Conservation (phyloP, 1,140 invertebrate species). For the Alviniconcha marisindica region DNA sequence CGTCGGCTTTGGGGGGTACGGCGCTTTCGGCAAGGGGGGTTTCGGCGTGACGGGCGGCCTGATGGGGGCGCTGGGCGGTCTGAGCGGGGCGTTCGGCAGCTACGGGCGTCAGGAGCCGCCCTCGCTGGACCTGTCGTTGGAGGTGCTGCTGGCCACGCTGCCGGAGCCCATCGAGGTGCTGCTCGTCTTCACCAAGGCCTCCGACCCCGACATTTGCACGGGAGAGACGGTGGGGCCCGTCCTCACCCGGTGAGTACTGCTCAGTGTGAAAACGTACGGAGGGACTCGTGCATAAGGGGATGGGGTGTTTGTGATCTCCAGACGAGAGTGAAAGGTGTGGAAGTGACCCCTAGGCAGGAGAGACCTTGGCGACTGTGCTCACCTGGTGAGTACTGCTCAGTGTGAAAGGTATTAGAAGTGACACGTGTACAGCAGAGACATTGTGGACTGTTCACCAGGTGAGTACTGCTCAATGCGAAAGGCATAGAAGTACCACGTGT, state of each 20-base stretch:
- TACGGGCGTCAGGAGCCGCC: background rate
- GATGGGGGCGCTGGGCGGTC: background rate
- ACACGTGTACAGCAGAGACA: too few species aligned
- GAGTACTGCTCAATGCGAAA: too few species aligned
- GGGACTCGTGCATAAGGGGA: background rate
- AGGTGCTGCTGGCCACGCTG: background rate
- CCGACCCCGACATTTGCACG: conserved; percentile 7
- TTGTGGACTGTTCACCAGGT: too few species aligned
- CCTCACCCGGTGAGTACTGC: background rate
- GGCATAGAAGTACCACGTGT: too few species aligned
- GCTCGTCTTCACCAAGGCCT: conserved; percentile 6
- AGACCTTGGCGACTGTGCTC: too few species aligned
- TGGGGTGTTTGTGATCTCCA: too few species aligned
- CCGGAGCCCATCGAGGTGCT: background rate
- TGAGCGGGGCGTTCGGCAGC: background rate
- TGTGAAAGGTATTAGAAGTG: too few species aligned
- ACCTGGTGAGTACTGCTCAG: too few species aligned
- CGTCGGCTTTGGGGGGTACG: background rate
- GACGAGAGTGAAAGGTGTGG: too few species aligned
- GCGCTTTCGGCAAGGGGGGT: background rate
- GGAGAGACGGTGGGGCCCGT: background rate
- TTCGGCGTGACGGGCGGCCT: background rate
- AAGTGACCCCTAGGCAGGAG: too few species aligned
- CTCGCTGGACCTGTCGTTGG: background rate
- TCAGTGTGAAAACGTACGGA: too few species aligned